These are phyloP conservation scores for Odontothrips loti DNA, from an alignment of 2,888 invertebrate species.

Conservation along the genomic window DNA sequence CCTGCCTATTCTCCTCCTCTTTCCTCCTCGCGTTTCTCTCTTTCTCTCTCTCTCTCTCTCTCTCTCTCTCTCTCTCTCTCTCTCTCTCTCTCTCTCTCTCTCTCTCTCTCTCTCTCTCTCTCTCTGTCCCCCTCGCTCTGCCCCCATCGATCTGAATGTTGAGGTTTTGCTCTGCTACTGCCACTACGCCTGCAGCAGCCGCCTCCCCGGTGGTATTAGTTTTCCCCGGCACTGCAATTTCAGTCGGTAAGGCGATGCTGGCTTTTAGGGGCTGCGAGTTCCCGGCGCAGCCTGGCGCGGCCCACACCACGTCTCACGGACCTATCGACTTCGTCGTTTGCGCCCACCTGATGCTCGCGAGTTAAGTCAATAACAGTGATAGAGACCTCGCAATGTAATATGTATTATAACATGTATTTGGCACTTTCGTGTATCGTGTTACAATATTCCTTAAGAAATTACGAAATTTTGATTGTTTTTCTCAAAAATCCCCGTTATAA, in stretches of 20 bases:
- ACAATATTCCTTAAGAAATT: no score
- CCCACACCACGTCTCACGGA: neutral
- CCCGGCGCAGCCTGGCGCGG: neutral
- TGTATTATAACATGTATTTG: no score
- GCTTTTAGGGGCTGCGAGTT: neutral
- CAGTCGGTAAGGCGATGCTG: conserved; percentile 9
- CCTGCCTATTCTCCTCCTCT: neutral
- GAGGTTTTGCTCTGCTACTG: conserved; percentile 11
- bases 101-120: neutral
- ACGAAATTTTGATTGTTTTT: no score
- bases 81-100: neutral
- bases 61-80: neutral
- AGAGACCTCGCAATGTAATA: no score
- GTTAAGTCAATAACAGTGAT: no score
- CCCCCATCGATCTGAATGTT: neutral
- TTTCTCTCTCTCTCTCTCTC: neutral
- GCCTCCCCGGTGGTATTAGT: neutral
- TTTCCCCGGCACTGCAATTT: conserved; percentile 1
- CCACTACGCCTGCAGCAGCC: neutral
- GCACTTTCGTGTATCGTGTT: no score
- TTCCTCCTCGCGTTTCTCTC: neutral
- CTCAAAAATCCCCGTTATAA: no score
- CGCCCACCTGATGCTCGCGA: no score
- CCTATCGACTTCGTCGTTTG: no score
- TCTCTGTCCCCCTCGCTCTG: neutral